phyloP scores from a whole-genome alignment of 2,888 invertebrate species.

The Buathra laborator region DNA sequence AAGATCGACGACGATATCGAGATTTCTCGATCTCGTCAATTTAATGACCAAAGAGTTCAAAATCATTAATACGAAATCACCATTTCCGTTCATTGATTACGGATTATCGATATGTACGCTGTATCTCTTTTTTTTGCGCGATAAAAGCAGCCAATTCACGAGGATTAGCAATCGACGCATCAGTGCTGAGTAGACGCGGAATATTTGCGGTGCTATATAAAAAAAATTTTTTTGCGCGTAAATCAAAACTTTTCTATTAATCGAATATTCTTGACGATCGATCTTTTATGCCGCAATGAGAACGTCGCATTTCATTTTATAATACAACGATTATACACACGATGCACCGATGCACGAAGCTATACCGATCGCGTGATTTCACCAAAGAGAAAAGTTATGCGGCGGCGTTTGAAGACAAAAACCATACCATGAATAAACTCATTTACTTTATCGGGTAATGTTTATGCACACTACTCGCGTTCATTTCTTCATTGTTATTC shows the following conservation, averaged over 20 bases:
- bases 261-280: too few species aligned
- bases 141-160: not conserved
- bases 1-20: not conserved
- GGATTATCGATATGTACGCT: not conserved
- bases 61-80: not conserved
- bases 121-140: not conserved
- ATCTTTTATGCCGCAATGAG: constrained; percentile 4
- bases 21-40: too few species aligned
- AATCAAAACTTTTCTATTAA: not conserved
- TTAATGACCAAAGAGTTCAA: not conserved
- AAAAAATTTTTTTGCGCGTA: not conserved
- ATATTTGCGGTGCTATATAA: too few species aligned
- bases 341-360: constrained; percentile 35
- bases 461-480: constrained; percentile 15
- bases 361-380: constrained; percentile 59
- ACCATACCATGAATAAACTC: not conserved
- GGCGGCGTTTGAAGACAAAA: constrained; percentile 16
- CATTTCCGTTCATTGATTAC: not conserved
- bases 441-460: not conserved
- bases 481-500: not conserved
- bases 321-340: constrained; percentile 40
- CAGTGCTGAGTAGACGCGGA: not conserved
- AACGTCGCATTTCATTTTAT: constrained; percentile 24
- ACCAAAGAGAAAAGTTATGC: constrained; percentile 64
- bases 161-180: not conserved